Percentiles rank a stretch among this genome's conserved stretches.
Conservation (phyloP, 2,797 vertebrate genomes). For the Meriones psammophilus region DNA sequence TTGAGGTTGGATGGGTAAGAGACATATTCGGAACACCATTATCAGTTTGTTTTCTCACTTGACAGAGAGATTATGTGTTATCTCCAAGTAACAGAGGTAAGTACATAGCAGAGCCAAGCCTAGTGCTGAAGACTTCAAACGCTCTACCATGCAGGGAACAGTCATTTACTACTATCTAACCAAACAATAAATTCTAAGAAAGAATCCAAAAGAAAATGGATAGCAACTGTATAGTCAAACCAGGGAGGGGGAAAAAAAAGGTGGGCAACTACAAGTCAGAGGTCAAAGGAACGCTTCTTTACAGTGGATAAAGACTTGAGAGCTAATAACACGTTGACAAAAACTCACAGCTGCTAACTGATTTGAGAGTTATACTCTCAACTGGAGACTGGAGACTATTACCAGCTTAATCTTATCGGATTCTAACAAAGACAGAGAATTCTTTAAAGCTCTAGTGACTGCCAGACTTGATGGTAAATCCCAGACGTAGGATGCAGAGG, state of each 20-base stretch:
- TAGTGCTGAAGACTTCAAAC: slow-evolving; percentile 34
- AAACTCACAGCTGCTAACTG: neutral
- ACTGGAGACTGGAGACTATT: slow-evolving; percentile 14
- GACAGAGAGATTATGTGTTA: slow-evolving; percentile 22
- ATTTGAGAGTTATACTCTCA: slow-evolving; percentile 21
- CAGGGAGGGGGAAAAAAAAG: neutral
- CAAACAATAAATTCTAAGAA: slow-evolving; percentile 25
- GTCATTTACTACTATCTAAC: neutral
- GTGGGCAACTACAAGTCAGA: neutral
- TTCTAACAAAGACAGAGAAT: slow-evolving; percentile 32
- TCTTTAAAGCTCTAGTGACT: slow-evolving; percentile 17
- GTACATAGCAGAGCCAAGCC: neutral
- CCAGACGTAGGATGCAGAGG: neutral
- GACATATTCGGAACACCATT: slow-evolving; percentile 23
- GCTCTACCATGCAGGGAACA: neutral
- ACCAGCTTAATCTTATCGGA: neutral
- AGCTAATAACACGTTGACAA: neutral
- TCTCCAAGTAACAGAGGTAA: slow-evolving; percentile 61
- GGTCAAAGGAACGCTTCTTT: neutral
- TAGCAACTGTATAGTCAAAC: neutral
- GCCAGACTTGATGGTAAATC: neutral
- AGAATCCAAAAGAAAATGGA: slow-evolving; percentile 20
- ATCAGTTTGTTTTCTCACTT: slow-evolving; percentile 22
- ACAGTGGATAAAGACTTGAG: neutral
- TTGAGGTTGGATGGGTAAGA: neutral